Percentiles rank a stretch among this genome's conserved stretches.
Conservation (phyloP, 2,797 vertebrate genomes). For the Gadopsis bispinosus region DNA sequence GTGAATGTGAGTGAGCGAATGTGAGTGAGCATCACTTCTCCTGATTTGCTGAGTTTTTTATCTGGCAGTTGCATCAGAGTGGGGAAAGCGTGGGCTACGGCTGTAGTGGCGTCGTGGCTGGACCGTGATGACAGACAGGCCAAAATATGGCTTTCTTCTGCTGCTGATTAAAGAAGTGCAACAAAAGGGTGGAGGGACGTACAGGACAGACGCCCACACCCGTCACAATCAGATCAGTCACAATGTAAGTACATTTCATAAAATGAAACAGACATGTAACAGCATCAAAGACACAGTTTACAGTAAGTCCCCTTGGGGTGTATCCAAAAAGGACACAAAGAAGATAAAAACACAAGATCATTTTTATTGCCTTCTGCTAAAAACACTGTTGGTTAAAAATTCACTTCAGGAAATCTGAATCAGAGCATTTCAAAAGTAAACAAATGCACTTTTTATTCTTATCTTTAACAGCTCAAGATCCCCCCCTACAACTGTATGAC, state of each 20-base stretch:
- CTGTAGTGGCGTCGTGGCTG: constrained; percentile 71
- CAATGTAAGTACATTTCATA: constrained; percentile 41
- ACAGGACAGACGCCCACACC: constrained; percentile 62
- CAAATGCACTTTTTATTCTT: constrained; percentile 28
- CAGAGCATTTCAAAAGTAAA: constrained; percentile 66
- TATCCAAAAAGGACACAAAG: constrained; percentile 26
- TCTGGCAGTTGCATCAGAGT: constrained; percentile 79
- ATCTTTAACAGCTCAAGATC: constrained; percentile 46
- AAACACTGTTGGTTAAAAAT: constrained; percentile 50
- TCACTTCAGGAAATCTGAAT: constrained; percentile 45
- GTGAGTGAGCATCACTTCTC: constrained; percentile 58
- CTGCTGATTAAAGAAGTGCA: constrained; percentile 86
- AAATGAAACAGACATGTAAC: constrained; percentile 38
- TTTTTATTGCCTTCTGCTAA: constrained; percentile 78
- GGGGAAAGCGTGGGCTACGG: constrained; percentile 79
- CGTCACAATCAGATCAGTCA: constrained; percentile 39
- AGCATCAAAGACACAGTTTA: constrained; percentile 48
- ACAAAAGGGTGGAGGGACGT: constrained; percentile 69
- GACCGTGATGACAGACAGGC: constrained; percentile 80
- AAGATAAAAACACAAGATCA: constrained; percentile 62
- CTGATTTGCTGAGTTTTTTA: constrained; percentile 79
- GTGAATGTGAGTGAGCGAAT: constrained; percentile 68
- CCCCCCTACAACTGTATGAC: constrained; percentile 32
- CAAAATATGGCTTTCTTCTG: constrained; percentile 84
- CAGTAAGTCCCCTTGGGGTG: constrained; percentile 13